Evolutionary conservation across 1,140 invertebrate genomes (phyloP), one percentile per base, ranked within the genome.

Genomic region (Notospermus geniculatus): DNA sequence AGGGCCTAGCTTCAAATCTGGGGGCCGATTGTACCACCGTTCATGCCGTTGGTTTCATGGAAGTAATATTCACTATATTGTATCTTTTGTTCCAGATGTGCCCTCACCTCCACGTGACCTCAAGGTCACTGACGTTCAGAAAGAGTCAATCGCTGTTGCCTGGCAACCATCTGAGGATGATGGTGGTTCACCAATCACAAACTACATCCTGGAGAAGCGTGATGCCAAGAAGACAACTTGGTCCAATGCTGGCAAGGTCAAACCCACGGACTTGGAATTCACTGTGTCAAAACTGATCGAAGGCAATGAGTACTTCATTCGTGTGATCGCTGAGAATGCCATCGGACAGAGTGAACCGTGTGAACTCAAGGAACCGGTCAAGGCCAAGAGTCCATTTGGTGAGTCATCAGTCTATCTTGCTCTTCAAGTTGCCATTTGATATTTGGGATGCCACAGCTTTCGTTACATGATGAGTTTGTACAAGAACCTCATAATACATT

Each of bases 341-440:
- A 97, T 97, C 72, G 96, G 96, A 29, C 91, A 93, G 81, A 93
- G 95, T 73, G 88, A 91, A 58, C 90, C 94, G 7, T 92, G 77
- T 91, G 92, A 86, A 23, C 7, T 76, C 0, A 0, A 89, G 19
- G 85, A 86, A 15, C 88, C 93, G 17, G 88, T 94, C 5, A 82
- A 91, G 28, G 92, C 92, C 0, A 97, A 97, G 81, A 92, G 92
- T 82, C 94, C 93, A 60, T 97, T 93, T 80, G 92, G 93, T 97
- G 65, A 72, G 76, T 68, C 19, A 30, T 28, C n/a, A 25, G 25
- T 92, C 65, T 62, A 25, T n/a, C n/a, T n/a, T n/a, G n/a, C n/a
- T n/a, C n/a, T n/a, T n/a, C n/a, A n/a, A n/a, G 32, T 43, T 39
- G 0, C n/a, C 19, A 23, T 59, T 30, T 19, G 11, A 13, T 13